Base-by-base conservation (phyloP, 2,888 invertebrate species). In the Drosophila anomelani region DNA sequence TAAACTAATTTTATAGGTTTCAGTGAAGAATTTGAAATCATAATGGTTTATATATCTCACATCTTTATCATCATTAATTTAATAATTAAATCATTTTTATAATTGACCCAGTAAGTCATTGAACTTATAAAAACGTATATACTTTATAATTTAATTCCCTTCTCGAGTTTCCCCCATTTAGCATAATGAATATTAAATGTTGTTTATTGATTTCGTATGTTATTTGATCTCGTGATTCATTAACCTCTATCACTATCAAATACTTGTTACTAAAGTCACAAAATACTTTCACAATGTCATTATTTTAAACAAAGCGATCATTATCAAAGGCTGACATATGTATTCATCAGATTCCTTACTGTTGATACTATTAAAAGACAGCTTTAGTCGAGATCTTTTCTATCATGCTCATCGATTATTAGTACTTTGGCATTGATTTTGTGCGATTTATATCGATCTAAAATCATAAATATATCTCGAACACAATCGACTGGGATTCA, bases 141-240 rank as follows among this genome's bases (percentile, higher is more conserved):
- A 32, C 12, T 49, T 49, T 32, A 32, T 32, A 7, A 9, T 34
- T 32, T 7, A 32, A 13, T 34, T 20, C 8, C 17, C 20, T 8
- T 34, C 15, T 9, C 9, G 6, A 53, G 13, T 29, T 20, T 20
- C 38, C 20, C 10, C 39, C 59, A 59, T 26, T 49, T 26, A 3
- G 9, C 17, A 12, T 55, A 23, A 29, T 57, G 58, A 57, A n/a
- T 41, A 58, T 32, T 58, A 41, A 6, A 32, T 41, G 10, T 34
- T 23, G 17, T 10, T 13, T 13, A 34, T 34, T 32, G 41, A n/a
- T n/a, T n/a, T n/a, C n/a, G n/a, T n/a, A n/a, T n/a, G n/a, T n/a
- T n/a, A 41, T 32, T 41, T 17, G n/a, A 34, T 32, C 23, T 2
- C n/a, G 10, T 60, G 60, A 60, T 10, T 60, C 59, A 59, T 32